Evolutionary conservation across 2,113 vertebrate genomes (phyloP).

Genomic region (Cygnus atratus): DNA sequence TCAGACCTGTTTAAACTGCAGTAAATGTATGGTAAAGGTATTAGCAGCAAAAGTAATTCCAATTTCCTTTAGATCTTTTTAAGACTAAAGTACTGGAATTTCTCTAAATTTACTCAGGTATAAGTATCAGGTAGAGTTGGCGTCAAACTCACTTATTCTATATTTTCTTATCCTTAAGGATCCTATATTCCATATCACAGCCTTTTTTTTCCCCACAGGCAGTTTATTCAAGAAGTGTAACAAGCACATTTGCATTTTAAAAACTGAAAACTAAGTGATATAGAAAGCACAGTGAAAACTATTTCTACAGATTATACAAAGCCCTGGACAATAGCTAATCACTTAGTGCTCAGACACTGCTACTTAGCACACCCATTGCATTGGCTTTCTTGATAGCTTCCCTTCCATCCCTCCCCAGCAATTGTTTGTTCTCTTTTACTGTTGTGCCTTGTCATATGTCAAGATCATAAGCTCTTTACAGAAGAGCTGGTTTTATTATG

Average conservation of each 20-base stretch:
- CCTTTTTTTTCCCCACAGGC: not conserved
- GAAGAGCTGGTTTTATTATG: constrained; percentile 48
- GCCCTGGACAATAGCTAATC: constrained; percentile 49
- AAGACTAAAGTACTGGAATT: not conserved
- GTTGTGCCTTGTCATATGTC: constrained; percentile 47
- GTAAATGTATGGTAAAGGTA: not conserved
- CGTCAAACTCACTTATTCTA: not conserved
- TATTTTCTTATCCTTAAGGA: not conserved
- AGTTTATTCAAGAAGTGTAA: not conserved
- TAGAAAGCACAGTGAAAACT: not conserved
- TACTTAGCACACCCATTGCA: constrained; percentile 7
- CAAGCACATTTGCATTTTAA: not conserved
- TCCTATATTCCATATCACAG: not conserved
- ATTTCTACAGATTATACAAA: constrained; percentile 37
- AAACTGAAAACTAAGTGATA: constrained; percentile 14
- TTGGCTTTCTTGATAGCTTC: constrained; percentile 32
- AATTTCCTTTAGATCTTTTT: not conserved
- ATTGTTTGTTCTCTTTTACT: constrained; percentile 52
- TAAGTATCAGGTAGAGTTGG: accelerated
- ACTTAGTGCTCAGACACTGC: constrained; percentile 29
- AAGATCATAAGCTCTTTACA: constrained; percentile 61
- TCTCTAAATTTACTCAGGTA: not conserved
- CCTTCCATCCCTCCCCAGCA: not conserved
- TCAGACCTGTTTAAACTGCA: not conserved
- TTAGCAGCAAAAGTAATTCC: not conserved